Evolutionary conservation across 92 coral and sea anemone species (phyloP).

Genomic region (Meandrina meandrites): DNA sequence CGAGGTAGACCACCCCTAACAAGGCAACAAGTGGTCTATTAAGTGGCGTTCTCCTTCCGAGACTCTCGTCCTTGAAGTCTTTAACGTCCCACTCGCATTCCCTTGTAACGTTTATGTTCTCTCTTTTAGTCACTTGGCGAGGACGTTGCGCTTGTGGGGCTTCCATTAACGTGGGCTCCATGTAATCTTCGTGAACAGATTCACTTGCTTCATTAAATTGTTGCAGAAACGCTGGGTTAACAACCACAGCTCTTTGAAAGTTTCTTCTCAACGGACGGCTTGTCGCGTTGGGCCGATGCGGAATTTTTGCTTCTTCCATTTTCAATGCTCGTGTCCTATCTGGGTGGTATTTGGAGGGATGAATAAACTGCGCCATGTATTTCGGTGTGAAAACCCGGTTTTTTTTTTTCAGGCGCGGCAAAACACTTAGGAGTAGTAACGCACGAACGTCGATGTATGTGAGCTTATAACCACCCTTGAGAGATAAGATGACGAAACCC

Average conservation of each 20-base stretch:
- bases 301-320: constrained; percentile 18
- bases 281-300: constrained; percentile 31
- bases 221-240: constrained; percentile 15
- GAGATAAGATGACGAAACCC: constrained; percentile 17
- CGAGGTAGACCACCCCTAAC: constrained; percentile 3
- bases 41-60: background rate
- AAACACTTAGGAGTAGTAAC: background rate
- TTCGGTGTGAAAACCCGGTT: background rate
- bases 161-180: constrained; percentile 22
- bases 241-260: constrained; percentile 6
- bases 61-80: background rate
- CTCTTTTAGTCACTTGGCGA: constrained; percentile 27
- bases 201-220: background rate
- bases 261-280: constrained; percentile 15
- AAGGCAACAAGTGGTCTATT: constrained; percentile 21
- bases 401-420: background rate
- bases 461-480: background rate
- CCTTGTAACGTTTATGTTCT: constrained; percentile 24
- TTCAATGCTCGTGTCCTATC: constrained; percentile 8
- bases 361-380: constrained; percentile 11
- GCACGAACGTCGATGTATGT: constrained; percentile 9
- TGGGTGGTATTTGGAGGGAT: constrained; percentile 17
- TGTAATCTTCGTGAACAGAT: background rate
- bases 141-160: background rate
- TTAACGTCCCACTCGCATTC: constrained; percentile 21